Percentiles rank a stretch among this genome's conserved stretches.
Evolutionary conservation across 2,113 vertebrate species (phyloP).

Genomic region (Astur gentilis): DNA sequence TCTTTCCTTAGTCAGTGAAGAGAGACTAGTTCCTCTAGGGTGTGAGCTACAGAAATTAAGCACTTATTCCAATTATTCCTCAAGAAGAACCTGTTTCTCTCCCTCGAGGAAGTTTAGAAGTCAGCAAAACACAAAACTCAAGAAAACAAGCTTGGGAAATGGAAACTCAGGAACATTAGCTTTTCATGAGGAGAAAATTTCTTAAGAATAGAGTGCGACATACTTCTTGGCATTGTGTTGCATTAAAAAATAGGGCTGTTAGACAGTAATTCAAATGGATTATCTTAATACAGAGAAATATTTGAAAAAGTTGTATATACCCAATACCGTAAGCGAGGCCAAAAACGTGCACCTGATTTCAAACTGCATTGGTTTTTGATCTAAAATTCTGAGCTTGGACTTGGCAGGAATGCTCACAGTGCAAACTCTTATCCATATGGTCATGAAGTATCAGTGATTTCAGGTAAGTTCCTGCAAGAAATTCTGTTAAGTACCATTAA

Average conservation of each 20-base stretch:
- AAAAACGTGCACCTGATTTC: background rate
- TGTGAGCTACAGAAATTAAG: background rate
- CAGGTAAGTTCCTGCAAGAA: background rate
- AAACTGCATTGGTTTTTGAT: fast-evolving
- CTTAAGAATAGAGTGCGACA: background rate
- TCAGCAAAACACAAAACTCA: background rate
- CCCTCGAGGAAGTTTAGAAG: background rate
- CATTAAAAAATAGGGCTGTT: background rate
- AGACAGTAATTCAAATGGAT: background rate
- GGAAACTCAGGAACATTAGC: fast-evolving
- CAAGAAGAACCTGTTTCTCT: background rate
- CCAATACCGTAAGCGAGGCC: background rate
- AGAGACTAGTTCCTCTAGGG: background rate
- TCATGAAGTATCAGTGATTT: background rate
- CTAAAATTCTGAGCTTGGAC: background rate
- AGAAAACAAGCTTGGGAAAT: background rate
- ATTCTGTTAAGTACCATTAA: background rate
- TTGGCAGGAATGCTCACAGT: background rate
- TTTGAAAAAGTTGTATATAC: background rate
- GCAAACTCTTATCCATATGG: background rate
- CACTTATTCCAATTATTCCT: background rate
- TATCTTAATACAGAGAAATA: background rate
- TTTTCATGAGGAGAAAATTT: background rate
- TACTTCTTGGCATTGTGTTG: background rate
- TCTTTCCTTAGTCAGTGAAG: background rate